Base-by-base conservation (phyloP, 2,888 invertebrate genomes). In the Gortyna flavago region DNA sequence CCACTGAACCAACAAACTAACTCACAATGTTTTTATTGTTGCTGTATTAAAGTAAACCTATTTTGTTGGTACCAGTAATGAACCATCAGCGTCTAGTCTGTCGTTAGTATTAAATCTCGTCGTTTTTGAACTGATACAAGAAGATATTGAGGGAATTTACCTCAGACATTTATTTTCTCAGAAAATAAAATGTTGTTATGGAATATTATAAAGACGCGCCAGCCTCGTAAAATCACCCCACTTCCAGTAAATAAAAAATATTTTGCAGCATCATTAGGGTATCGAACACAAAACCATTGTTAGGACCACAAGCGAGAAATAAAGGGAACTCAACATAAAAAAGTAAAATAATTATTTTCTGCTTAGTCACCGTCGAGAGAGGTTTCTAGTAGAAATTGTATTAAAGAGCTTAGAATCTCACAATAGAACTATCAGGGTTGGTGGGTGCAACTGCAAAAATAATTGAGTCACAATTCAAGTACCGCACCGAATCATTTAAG, bases 261-360 rank as follows among this genome's bases (percentile, higher is more conserved):
- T 67, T 48, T 57, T 61, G 71, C 59, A 48, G 59, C 54, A 76
- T 68, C 85, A 80, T 77, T 68, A 77, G 35, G 70, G 77, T 77
- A 69, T 84, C 35, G 67, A 85, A 72, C 70, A 71, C 73, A 64
- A 71, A 21, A 51, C 85, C 78, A 82, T 77, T 83, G 83, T 81
- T 59, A 32, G 44, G 38, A 25, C 66, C 74, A 66, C 64, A 18
- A 72, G 38, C 59, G 65, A 72, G 78, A 81, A 76, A 80, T 74
- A 74, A 62, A 78, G 61, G 68, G 81, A 69, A 18, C 59, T 66
- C 51, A 67, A 70, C 62, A n/a, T 25, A 67, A 83, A 85, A 78
- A 70, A 59, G 70, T 51, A 72, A 80, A 80, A 85, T 73, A 72
- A 59, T 44, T 44, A 48, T 77, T 85, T 83, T 78, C 57, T 71